Conservation (phyloP, 2,888 invertebrate genomes). For the Germaria angustata region DNA sequence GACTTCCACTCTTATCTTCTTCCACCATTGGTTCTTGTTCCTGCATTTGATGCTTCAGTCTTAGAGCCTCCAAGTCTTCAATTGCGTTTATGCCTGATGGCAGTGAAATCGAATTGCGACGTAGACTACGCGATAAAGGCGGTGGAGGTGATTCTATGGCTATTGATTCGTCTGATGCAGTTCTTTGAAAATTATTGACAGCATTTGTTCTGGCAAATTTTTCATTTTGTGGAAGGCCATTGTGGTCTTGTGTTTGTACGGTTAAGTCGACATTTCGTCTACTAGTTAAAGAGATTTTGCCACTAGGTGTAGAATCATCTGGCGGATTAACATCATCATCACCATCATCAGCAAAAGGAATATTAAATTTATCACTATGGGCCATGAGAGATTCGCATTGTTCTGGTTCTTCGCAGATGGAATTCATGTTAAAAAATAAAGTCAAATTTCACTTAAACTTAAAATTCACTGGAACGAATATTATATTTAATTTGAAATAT, state of each 20-base stretch:
- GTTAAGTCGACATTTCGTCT: constrained; percentile 25
- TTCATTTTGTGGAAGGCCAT: neutral
- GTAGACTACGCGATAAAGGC: constrained; percentile 74
- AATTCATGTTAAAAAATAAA: constrained; percentile 36
- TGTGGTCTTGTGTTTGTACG: constrained; percentile 19
- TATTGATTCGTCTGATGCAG: constrained; percentile 41
- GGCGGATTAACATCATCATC: neutral
- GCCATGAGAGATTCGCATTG: constrained; percentile 37
- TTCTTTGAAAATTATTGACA: constrained; percentile 15
- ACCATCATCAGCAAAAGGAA: constrained; percentile 54
- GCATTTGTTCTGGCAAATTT: neutral
- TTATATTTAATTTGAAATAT: too few species aligned
- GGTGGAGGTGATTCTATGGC: constrained; percentile 26
- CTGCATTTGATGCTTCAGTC: constrained; percentile 79
- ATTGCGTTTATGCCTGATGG: constrained; percentile 84
- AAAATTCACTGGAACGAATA: neutral
- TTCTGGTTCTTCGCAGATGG: constrained; percentile 16
- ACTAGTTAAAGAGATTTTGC: constrained; percentile 37
- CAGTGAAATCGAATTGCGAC: constrained; percentile 88
- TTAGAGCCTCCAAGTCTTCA: constrained; percentile 83
- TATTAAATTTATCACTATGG: constrained; percentile 21
- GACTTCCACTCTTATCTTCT: constrained; percentile 71
- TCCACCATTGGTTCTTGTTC: constrained; percentile 73
- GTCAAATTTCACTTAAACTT: neutral
- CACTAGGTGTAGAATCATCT: neutral